A percentile compares a stretch with the other conserved stretches of the same genome.
phyloP scores from a whole-genome alignment of 2,113 vertebrate genomes.

The Nyctereutes procyonoides region DNA sequence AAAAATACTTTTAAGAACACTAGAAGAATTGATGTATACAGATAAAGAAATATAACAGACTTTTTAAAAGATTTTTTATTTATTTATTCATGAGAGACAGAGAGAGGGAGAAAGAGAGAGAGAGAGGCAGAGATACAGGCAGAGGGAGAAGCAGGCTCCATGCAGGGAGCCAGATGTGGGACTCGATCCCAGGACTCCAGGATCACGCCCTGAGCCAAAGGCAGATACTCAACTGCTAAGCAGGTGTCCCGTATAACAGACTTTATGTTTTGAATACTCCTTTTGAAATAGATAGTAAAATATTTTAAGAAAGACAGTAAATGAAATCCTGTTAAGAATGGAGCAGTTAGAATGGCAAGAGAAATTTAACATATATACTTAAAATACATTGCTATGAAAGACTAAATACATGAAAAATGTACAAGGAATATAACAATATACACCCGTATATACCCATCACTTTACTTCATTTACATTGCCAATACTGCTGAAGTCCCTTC shows the following conservation, averaged over 20 bases:
- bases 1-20: background rate
- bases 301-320: background rate
- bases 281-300: background rate
- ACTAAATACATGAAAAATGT: background rate
- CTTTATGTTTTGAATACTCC: background rate
- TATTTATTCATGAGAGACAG: too few relatives aligned
- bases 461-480: background rate
- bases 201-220: too few relatives aligned
- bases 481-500: background rate
- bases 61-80: too few relatives aligned
- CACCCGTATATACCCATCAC: rapidly evolving
- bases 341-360: background rate
- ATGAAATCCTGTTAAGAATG: background rate
- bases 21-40: background rate
- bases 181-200: too few relatives aligned
- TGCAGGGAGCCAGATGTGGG: too few relatives aligned
- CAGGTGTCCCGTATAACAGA: background rate
- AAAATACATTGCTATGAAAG: background rate
- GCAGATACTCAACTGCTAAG: too few relatives aligned
- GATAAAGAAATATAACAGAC: background rate
- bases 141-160: too few relatives aligned
- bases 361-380: background rate
- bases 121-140: too few relatives aligned
- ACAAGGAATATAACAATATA: background rate
- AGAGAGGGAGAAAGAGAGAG: too few relatives aligned